A percentile compares a stretch with the other conserved stretches of the same genome.
phyloP scores from a whole-genome alignment of 2,113 vertebrate species.

The Otolemur garnettii region DNA sequence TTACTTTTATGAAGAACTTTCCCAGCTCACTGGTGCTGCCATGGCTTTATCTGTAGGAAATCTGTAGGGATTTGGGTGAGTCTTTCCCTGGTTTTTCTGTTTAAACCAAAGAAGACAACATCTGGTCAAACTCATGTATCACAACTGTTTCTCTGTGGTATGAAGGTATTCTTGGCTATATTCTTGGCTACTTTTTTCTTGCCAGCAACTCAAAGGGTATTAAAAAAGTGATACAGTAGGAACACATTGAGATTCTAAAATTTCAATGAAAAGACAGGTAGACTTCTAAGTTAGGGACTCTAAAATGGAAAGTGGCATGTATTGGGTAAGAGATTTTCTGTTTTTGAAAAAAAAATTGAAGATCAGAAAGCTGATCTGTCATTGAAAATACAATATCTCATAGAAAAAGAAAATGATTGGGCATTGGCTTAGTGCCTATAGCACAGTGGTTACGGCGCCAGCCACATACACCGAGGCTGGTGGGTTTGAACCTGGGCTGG shows the following conservation, averaged over 20 bases:
- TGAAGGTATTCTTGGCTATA: constrained; percentile 22
- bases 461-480: too few species aligned
- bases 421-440: too few species aligned
- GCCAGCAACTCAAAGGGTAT: constrained; percentile 45
- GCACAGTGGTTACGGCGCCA: too few species aligned
- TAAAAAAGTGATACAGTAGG: constrained; percentile 46
- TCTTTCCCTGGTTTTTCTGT: constrained; percentile 42
- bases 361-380: neutral
- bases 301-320: neutral
- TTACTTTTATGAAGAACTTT: constrained; percentile 48
- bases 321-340: neutral
- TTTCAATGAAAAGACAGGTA: constrained; percentile 47
- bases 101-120: constrained; percentile 64
- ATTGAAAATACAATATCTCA: constrained; percentile 28
- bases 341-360: neutral
- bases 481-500: too few species aligned
- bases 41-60: constrained; percentile 32
- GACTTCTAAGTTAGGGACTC: neutral
- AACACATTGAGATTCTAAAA: constrained; percentile 39
- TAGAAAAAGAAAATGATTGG: neutral
- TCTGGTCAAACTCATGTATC: constrained; percentile 58
- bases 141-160: constrained; percentile 36
- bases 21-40: neutral
- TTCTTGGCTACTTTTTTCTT: constrained; percentile 47
- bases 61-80: neutral